Base-by-base conservation (phyloP, 2,797 vertebrate genomes). In the Myotis daubentonii region DNA sequence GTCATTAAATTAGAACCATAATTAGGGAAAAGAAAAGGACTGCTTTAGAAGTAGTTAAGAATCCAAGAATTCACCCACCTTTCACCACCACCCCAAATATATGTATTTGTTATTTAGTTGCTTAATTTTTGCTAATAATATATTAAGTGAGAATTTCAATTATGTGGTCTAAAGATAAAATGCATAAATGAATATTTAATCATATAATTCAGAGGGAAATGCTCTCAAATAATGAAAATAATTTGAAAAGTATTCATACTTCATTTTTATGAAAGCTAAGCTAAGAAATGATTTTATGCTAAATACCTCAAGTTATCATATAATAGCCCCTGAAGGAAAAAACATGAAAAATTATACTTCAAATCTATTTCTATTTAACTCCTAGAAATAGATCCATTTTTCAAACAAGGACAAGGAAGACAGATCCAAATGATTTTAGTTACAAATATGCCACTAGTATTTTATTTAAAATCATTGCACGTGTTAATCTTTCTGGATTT, bases 251-350 rank as follows among this genome's bases (percentile, higher is more conserved):
- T 70, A 66, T 65, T 93, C 30, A 89, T 76, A 65, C 2, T 62
- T 95, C 36, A 75, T 44, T 82, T 57, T 70, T 51, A 15, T 93
- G 36, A 72, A 94, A 87, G 20, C 28, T 82, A 76, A 86, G 9
- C 28, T 82, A 72, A 86, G 9, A 93, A 68, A 79, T 91, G 19
- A 87, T 87, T 91, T 85, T 81, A 49, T 66, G 44, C 49, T 80
- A 62, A 84, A 68, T 79, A 78, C 19, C 30, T 89, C 23, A 93
- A 89, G 89, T 11, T 80, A 8, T 47, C 57, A 89, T 38, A 19
- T 10, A 91, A 28, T 44, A 84, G 6, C 9, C 3, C 47, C 68
- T 87, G n/a, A 93, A 83, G 86, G 25, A 51, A 86, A 92, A 15
- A 84, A 20, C 15, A 89, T 81, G 25, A 68, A 62, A 89, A 89